phyloP scores from a whole-genome alignment of 2,113 vertebrate genomes.

The Oceanodroma tethys region DNA sequence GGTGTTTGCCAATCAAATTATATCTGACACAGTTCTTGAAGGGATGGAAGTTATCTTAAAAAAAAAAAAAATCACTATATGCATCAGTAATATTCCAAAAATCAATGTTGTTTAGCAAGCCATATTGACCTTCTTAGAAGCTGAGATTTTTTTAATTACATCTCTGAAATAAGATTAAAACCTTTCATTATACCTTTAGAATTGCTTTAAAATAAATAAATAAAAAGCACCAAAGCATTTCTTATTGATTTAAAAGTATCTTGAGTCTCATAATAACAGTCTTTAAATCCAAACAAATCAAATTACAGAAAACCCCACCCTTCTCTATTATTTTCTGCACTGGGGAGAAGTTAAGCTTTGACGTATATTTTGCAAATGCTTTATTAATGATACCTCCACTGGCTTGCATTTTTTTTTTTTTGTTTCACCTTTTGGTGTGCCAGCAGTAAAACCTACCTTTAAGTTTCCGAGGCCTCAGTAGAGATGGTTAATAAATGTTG shows the following conservation, averaged over 20 bases:
- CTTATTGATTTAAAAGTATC: background rate
- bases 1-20: slow-evolving; percentile 9
- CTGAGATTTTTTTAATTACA: slow-evolving; percentile 43
- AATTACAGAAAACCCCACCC: background rate
- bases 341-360: background rate
- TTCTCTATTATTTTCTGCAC: background rate
- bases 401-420: background rate
- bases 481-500: background rate
- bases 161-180: slow-evolving; percentile 36
- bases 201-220: slow-evolving; percentile 34
- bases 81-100: slow-evolving; percentile 51
- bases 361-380: background rate
- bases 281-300: background rate
- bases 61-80: background rate
- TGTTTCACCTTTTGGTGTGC: background rate
- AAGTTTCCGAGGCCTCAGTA: background rate
- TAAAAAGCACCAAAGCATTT: background rate
- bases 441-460: background rate
- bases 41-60: background rate
- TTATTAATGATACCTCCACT: background rate
- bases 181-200: slow-evolving; percentile 18
- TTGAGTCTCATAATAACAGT: background rate
- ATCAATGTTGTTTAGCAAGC: slow-evolving; percentile 44
- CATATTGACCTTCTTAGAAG: slow-evolving; percentile 46
- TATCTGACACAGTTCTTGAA: background rate